Percentiles rank a stretch among this genome's conserved stretches.
phyloP scores from a whole-genome alignment of 2,797 vertebrate species.

The Neopelma chrysocephalum region DNA sequence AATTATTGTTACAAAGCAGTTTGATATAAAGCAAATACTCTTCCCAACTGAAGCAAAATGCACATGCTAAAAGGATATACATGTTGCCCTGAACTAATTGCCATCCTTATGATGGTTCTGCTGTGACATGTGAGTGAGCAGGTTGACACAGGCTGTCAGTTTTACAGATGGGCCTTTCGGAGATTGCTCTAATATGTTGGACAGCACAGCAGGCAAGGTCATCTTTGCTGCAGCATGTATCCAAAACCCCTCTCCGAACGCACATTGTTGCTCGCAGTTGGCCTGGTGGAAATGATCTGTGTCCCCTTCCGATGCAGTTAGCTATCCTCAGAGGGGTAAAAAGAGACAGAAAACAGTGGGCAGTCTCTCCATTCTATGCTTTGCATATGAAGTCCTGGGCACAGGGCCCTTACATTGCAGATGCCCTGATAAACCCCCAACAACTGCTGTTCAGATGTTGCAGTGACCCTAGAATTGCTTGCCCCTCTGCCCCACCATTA shows the following conservation, averaged over 20 bases:
- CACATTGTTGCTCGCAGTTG: fast-evolving
- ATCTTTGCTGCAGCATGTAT: fast-evolving
- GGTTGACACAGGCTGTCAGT: background rate
- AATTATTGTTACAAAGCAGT: background rate
- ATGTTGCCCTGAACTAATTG: background rate
- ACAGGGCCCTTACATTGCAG: background rate
- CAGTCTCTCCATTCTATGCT: background rate
- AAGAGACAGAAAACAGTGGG: background rate
- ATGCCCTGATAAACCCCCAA: fast-evolving
- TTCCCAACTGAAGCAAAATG: background rate
- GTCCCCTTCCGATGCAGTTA: background rate
- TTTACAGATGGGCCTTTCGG: background rate
- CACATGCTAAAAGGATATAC: fast-evolving
- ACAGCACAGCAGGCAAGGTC: background rate
- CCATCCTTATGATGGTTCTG: background rate
- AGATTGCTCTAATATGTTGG: background rate
- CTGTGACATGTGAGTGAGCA: background rate
- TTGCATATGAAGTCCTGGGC: background rate
- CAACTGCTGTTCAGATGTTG: no score
- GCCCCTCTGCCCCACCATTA: fast-evolving
- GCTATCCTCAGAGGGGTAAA: background rate
- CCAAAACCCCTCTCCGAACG: background rate
- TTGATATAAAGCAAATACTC: background rate
- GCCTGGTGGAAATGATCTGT: background rate
- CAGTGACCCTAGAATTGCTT: background rate